These are phyloP conservation scores for Motacilla alba DNA, from an alignment of 2,113 vertebrate genomes.

Conservation along the genomic window DNA sequence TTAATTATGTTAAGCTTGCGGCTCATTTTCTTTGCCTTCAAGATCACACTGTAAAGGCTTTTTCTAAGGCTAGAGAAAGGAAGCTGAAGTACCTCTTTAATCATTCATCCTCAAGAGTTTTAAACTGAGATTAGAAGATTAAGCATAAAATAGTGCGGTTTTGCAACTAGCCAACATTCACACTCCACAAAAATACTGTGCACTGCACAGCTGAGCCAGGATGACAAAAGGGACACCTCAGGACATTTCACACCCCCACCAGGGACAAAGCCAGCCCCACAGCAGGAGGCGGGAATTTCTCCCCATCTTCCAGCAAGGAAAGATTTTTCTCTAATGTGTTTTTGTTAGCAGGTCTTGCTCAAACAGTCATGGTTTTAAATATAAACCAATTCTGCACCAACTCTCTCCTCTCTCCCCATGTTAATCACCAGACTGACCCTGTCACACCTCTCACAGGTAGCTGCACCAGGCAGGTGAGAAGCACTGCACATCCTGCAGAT, in stretches of 20 bases:
- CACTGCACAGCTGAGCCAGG: not conserved
- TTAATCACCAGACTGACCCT: not conserved
- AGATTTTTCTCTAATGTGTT: not conserved
- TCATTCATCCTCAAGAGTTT: not conserved
- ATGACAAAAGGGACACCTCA: not conserved
- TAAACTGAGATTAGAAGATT: not conserved
- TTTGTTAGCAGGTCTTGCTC: not conserved
- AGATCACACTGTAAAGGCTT: not conserved
- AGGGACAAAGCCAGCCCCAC: not conserved
- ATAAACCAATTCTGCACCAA: not conserved
- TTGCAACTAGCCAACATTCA: not conserved
- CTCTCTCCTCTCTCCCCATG: not conserved
- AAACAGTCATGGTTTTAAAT: not conserved
- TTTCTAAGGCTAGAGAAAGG: not conserved
- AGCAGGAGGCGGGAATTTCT: not conserved
- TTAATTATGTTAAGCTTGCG: not conserved
- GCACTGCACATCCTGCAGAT: not conserved
- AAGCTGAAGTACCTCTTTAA: not conserved
- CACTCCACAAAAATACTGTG: not conserved
- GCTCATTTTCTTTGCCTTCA: constrained; percentile 10
- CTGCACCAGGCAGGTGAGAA: not conserved
- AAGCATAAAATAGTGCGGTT: not conserved
- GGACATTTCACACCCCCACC: not conserved
- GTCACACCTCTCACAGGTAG: not conserved
- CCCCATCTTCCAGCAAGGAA: not conserved